phyloP scores from a whole-genome alignment of 2,888 invertebrate genomes.

The Rhagonycha fulva region DNA sequence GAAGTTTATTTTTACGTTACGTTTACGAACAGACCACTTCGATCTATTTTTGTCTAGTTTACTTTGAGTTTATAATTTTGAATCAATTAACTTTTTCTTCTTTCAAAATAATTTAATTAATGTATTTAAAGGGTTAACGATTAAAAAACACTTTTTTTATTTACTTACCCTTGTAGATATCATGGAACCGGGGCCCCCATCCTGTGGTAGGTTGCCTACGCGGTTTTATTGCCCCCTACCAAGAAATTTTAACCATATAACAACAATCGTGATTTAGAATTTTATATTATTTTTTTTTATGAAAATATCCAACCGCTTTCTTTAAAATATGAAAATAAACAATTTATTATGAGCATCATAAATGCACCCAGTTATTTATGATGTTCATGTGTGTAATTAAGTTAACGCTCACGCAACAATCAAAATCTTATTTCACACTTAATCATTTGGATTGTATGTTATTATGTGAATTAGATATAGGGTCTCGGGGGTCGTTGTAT shows the following conservation, averaged over 20 bases:
- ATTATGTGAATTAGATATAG: slow-evolving; percentile 36
- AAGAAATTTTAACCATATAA: neutral
- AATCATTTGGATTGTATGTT: slow-evolving; percentile 33
- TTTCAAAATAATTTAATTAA: neutral
- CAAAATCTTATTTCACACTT: slow-evolving; percentile 37
- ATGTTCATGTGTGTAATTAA: slow-evolving; percentile 16
- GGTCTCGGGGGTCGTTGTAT: slow-evolving; percentile 34
- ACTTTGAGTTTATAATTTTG: neutral
- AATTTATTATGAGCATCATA: neutral
- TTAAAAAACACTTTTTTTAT: neutral
- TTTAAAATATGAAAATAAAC: neutral
- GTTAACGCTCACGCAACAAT: slow-evolving; percentile 29
- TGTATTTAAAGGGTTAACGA: neutral
- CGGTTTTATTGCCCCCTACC: neutral
- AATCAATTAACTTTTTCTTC: neutral
- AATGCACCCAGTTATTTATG: slow-evolving; percentile 5
- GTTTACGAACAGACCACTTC: neutral
- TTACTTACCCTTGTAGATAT: neutral
- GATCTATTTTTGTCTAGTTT: neutral
- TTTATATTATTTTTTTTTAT: neutral
- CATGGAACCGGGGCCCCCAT: neutral
- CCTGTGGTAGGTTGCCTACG: neutral
- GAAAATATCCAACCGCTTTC: neutral
- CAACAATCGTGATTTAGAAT: neutral
- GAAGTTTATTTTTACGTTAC: neutral